Evolutionary conservation across 2,797 vertebrate species (phyloP), one percentile per base, ranked within the genome.

Genomic region (Sphenopsis melanotis): DNA sequence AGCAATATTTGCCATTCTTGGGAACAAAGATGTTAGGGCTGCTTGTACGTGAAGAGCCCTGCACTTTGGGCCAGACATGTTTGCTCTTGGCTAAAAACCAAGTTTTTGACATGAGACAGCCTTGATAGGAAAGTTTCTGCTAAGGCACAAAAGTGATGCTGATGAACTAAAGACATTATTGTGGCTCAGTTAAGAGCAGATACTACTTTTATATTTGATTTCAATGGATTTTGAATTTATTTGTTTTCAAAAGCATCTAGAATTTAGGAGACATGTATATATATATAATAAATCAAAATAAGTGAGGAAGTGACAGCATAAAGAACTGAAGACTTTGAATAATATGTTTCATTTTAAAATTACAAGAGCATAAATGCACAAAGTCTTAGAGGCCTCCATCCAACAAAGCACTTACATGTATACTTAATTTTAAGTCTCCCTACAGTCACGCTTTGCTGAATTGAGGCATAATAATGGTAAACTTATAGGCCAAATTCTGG

Each of bases 401-500:
- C 94, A 95, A 86, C 77, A 89, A 96, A 95, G 81, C 89, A 85
- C 81, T 95, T 94, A 77, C 85, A 94, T 74, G 36, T 96, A 94
- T 68, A 39, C 83, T 91, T 94, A 69, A 96, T 75, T 69, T 91
- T 79, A 90, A 95, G 80, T 90, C 91, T 92, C 94, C 60, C 50
- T 91, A 65, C 80, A 95, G 94, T 96, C 95, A 95, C 36, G 93
- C 91, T 95, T 96, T 94, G 87, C 92, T 97, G 93, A 81, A 91
- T 77, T 56, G 90, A 95, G 52, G 95, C 89, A 96, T 91, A 96
- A 97, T 76, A 97, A 96, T 3, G 37, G 87, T 95, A 94, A 96
- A 91, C 66, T 95, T 94, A 80, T 84, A 91, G 95, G 91, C 91
- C 74, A 94, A 79, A 94, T 93, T 94, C 83, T 97, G 96, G 91